Evolutionary conservation across 1,140 invertebrate genomes (phyloP), one percentile per base, ranked within the genome.

Genomic region (Aphelinus atriplicis): DNA sequence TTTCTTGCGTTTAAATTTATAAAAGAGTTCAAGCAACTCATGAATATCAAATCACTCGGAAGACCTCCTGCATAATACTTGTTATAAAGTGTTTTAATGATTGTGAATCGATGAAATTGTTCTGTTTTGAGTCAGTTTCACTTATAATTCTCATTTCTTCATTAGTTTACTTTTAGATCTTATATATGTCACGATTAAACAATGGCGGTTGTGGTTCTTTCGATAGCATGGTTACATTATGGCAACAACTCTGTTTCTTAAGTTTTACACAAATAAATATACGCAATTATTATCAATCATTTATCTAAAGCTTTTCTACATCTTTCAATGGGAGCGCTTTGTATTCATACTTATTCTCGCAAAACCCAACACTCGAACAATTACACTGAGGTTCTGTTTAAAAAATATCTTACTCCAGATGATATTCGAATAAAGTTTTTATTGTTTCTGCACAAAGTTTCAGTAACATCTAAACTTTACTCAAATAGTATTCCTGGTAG

Each of bases 61-160:
- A 75, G 73, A 75, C 66, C 66, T 75, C 47, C 48, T 62, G 3
- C 43, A 9, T 62, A 64, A 53, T 62, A 64, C 50, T 42, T 51
- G 9, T 60, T 63, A 7, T 58, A 56, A 48, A 61, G 9, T 42
- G 7, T 56, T 56, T n/a, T 1, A 57, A 56, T 56, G 10, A 43
- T 43, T 56, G 42, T 46, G 43, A 26, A 42, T 26, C 56, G 48
- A 10, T 72, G 50, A n/a, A 50, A 2, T 48, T 2, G 45, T 60
- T 5, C 57, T 42, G 47, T 66, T 1, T 73, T 47, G 2, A n/a
- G 7, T 61, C 46, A 57, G 6, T 65, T 46, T 61, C 10, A 45
- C 50, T 66, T 67, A 46, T 53, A 0, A 55, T 51, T 66, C 42
- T 65, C 4, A 72, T 26, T 62, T 7, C 56, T 58, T 61, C 45